Conservation (phyloP, 2,888 invertebrate species). For the Drosophila putrida region DNA sequence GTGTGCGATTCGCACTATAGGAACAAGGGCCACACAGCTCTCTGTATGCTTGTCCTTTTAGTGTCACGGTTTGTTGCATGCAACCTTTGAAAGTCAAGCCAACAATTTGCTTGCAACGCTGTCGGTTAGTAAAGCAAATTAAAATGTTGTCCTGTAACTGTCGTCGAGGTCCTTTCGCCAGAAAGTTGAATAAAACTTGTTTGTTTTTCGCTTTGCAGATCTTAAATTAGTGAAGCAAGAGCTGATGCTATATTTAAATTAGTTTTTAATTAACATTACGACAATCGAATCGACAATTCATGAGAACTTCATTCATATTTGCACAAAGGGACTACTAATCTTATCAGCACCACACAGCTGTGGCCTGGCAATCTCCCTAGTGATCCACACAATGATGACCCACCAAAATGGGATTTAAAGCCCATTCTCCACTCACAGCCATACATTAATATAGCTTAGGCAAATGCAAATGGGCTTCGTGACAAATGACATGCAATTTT, state of each 20-base stretch:
- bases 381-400: slow-evolving; percentile 26
- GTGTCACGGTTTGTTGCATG: slow-evolving; percentile 49
- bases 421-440: slow-evolving; percentile 3
- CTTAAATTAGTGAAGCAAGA: background rate
- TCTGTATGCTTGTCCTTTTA: slow-evolving; percentile 2
- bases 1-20: slow-evolving; percentile 45
- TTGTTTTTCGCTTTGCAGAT: background rate
- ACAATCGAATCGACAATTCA: slow-evolving; percentile 15
- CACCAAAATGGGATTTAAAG: slow-evolving; percentile 15
- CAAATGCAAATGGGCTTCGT: slow-evolving; percentile 72
- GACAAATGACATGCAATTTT: slow-evolving; percentile 80
- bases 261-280: slow-evolving; percentile 3
- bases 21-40: slow-evolving; percentile 14
- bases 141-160: slow-evolving; percentile 55
- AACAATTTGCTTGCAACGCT: slow-evolving; percentile 35
- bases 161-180: slow-evolving; percentile 31
- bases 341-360: background rate
- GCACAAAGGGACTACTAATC: slow-evolving; percentile 9
- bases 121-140: slow-evolving; percentile 64
- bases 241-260: slow-evolving; percentile 2
- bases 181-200: slow-evolving; percentile 23
- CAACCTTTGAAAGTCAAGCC: slow-evolving; percentile 22
- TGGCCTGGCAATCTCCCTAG: slow-evolving; percentile 6
- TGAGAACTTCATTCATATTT: slow-evolving; percentile 7
- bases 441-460: slow-evolving; percentile 78